Evolutionary conservation across 92 coral and sea anemone species (phyloP), one percentile per base, ranked within the genome.

Genomic region (Umimayanthus kanabou): DNA sequence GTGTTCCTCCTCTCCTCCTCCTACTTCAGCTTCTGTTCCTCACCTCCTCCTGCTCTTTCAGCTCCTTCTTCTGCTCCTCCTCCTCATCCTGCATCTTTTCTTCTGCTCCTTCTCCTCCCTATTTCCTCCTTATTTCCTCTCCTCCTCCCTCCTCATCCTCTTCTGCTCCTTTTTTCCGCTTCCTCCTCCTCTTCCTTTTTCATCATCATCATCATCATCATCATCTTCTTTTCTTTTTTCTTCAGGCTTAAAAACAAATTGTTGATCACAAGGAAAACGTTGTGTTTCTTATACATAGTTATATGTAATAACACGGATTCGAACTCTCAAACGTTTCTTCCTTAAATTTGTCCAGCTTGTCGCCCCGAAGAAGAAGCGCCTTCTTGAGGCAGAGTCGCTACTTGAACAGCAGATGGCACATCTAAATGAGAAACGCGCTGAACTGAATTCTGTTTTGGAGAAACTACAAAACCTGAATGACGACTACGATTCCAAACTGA

Each of bases 391-490:
- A 13, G 96, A 97, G 74, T 78, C 98, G 18, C 86, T 91, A 11
- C 93, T 97, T 76, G 94, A 84, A 4, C 90, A 92, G 77, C 99
- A 97, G 67, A 97, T 95, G 99, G 88, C 92, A 14, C 95, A 95
- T 65, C 80, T 97, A 79, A 93, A 95, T 91, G 97, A 97, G 88
- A 97, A 97, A 85, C 89, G 99, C 26, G 90, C 90, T 7, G 94
- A 94, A 40, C 93, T 97, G 7, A 94, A 93, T 75, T 94, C 90
- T 79, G 99, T 97, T 9, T 90, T 93, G 96, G 99, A 92, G 73
- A 97, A 97, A 88, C 93, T 97, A 30, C 92, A 95, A 82, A 94
- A 95, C 91, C 93, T 97, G 73, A 97, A 97, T 79, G 96, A 97
- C 73, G 94, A 95, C 85, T 97, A 95, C 88, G 92, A 87, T 49